Evolutionary conservation across 2,797 vertebrate species (phyloP), one percentile per base, ranked within the genome.

Genomic region (Amazonetta brasiliensis): DNA sequence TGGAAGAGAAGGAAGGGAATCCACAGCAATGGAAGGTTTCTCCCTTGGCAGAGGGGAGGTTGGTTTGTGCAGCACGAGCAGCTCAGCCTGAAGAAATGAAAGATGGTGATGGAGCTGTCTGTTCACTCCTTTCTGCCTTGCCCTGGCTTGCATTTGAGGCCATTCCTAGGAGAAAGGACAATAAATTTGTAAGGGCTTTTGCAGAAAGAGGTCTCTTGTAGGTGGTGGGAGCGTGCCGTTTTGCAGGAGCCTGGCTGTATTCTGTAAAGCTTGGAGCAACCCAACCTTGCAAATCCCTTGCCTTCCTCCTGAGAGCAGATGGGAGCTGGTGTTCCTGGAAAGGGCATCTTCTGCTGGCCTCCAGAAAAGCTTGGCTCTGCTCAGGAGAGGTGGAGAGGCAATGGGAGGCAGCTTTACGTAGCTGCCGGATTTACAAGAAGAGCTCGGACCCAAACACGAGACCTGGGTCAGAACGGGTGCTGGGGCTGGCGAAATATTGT

Each of bases 231-330:
- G 30, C 30, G n/a, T 8, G 5, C 31, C 1, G 2, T 55, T 60
- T 26, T 23, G 11, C 12, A 6, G 59, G 43, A n/a, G 13, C 35
- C 35, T 12, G 83, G 39, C 58, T 43, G 30, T 9, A 9, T 39
- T n/a, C 25, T 28, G 43, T 13, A 25, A 56, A n/a, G 33, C 68
- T 71, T 1, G 0, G 68, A 75, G 62, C 52, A 41, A 12, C 20
- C 67, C 73, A 23, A 3, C 18, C 2, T 0, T 11, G 52, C 31
- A 31, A 46, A 46, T 28, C 25, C 43, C 28, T 54, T 23, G 79
- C 62, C 37, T 44, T 33, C 31, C 87, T 33, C 12, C 0, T 6
- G 0, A 4, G 25, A 22, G 46, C 2, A 1, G 37, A 8, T 2
- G 39, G 7, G 12, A 26, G 13, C 26, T 21, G 77, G 23, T 44